Evolutionary conservation across 1,140 invertebrate species (phyloP), one percentile per base, ranked within the genome.

Genomic region (Ctenoplectra terminalis): DNA sequence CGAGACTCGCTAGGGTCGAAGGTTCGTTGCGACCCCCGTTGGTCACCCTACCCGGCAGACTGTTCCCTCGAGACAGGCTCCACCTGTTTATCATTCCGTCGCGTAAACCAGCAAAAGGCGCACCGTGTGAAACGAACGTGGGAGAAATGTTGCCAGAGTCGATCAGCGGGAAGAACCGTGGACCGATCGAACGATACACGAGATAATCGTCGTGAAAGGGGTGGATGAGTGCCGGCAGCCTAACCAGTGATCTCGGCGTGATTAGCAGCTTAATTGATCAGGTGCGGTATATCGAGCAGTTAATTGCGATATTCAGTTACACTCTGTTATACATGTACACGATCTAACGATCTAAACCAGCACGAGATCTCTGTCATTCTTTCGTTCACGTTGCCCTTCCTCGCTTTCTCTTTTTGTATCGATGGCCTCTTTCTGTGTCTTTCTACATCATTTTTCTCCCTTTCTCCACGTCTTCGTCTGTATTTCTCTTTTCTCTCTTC

Each of bases 241-340:
- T 76, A 77, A 31, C 63, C 82, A 82, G 78, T 84, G 77, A 87
- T 87, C 74, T 61, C 67, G 73, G 54, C 70, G 69, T 71, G 52
- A 84, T 87, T 79, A 84, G 46, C 86, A 87, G 86, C 85, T 84
- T 87, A 82, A 87, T 84, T 87, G 86, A 87, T 87, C 86, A 87
- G 86, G 85, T 87, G 74, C 69, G 85, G 54, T 87, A 87, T 84
- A 73, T 77, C 73, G 29, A 66, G 48, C 72, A 74, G 37, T 74
- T 60, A 31, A 76, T 76, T 66, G 48, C 34, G 66, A 63, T 76
- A 37, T 29, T 23, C 64, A 7, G 20, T 43, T 67, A n/a, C 17
- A 15, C 9, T 43, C 34, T 29, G 50, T 4, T 67, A 48, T 0
- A 52, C 23, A 26, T 26, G 29, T 37, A 52, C 48, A 8, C 37